Percentiles rank a stretch among this genome's conserved stretches.
Evolutionary conservation across 92 coral and sea anemone species (phyloP).

Genomic region (Phenganax stokvisi): DNA sequence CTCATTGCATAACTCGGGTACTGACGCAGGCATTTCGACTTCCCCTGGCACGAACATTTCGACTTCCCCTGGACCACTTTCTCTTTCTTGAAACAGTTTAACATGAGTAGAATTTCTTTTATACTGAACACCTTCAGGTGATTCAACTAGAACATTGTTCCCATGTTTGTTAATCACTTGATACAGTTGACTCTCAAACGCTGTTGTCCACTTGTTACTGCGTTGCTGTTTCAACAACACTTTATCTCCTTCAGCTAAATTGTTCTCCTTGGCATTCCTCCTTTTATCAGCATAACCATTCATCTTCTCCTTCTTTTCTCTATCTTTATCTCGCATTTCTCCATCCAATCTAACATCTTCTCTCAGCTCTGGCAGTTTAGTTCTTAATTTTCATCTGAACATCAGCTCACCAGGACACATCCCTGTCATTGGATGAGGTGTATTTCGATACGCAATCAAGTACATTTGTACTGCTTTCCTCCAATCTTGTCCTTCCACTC

Average conservation of each 20-base stretch:
- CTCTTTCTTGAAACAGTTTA: conserved; percentile 1
- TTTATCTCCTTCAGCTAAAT: conserved; percentile 42
- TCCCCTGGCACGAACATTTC: not conserved
- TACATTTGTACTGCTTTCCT: conserved; percentile 25
- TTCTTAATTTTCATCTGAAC: conserved; percentile 44
- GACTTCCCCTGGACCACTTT: not conserved
- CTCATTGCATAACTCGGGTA: no score
- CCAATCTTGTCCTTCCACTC: conserved; percentile 37
- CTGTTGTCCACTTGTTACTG: conserved; percentile 41
- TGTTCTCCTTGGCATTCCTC: conserved; percentile 35
- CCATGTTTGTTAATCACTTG: conserved; percentile 44
- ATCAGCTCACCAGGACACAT: conserved; percentile 52
- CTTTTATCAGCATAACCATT: conserved; percentile 49
- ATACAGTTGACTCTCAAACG: conserved; percentile 39
- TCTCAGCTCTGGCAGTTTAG: conserved; percentile 42
- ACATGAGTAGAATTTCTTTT: conserved; percentile 45
- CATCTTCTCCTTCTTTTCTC: conserved; percentile 47
- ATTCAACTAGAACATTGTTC: conserved; percentile 38
- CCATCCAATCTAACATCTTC: conserved; percentile 28
- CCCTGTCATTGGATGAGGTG: conserved; percentile 56
- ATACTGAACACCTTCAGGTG: conserved; percentile 40
- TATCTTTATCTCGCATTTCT: conserved; percentile 44
- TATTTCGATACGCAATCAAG: conserved; percentile 51
- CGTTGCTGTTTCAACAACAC: conserved; percentile 44
- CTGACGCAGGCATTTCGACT: not conserved